These are phyloP conservation scores for Linyphia triangularis DNA, from an alignment of 2,888 invertebrate species.

Conservation along the genomic window DNA sequence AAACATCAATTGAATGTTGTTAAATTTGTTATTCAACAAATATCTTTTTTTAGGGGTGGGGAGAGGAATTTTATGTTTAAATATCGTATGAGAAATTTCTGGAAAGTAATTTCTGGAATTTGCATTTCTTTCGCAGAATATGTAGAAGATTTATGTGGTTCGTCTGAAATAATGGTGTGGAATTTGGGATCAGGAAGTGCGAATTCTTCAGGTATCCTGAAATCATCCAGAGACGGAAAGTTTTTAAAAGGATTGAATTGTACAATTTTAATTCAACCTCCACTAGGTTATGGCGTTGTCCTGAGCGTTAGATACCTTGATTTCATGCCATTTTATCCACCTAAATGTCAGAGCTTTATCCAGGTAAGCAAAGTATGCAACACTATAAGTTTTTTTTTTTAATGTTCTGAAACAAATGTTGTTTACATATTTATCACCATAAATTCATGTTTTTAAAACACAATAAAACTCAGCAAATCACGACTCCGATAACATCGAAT, in stretches of 20 bases:
- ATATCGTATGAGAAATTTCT: too few species aligned
- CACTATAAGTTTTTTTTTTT: too few species aligned
- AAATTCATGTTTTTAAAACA: too few species aligned
- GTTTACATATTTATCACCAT: too few species aligned
- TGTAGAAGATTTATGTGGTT: slow-evolving; percentile 39
- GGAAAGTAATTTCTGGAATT: background rate
- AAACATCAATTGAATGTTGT: too few species aligned
- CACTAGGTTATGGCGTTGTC: slow-evolving; percentile 43
- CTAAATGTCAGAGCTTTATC: slow-evolving; percentile 18
- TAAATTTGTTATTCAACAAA: too few species aligned
- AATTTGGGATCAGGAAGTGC: slow-evolving; percentile 50
- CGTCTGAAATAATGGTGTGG: background rate
- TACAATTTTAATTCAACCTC: slow-evolving; percentile 42
- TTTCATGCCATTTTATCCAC: slow-evolving; percentile 38
- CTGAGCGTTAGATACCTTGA: slow-evolving; percentile 42
- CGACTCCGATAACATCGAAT: too few species aligned
- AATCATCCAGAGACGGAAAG: background rate
- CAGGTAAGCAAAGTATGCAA: slow-evolving; percentile 31
- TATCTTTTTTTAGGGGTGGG: too few species aligned
- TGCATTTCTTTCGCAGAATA: slow-evolving; percentile 27
- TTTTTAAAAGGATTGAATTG: slow-evolving; percentile 39
- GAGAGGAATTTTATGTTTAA: too few species aligned
- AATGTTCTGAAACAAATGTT: too few species aligned
- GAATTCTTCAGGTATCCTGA: slow-evolving; percentile 53
- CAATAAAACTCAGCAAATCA: too few species aligned